Evolutionary conservation across 2,888 invertebrate species (phyloP).

Genomic region (Pachydiplax longipennis): DNA sequence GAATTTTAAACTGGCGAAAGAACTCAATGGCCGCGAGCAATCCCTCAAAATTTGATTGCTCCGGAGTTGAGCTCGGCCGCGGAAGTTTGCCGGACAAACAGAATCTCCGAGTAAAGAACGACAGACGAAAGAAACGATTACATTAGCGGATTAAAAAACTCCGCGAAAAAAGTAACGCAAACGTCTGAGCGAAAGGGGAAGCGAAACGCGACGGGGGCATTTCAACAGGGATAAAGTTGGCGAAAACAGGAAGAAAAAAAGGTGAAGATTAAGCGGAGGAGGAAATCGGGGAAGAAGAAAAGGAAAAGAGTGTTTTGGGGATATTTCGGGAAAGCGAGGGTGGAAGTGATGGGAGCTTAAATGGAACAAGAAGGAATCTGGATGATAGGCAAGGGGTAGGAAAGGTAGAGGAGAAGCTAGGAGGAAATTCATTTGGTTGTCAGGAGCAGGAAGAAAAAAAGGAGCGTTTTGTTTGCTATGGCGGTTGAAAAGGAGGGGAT

Average conservation of each 20-base stretch:
- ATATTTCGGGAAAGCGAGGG: neutral
- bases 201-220: neutral
- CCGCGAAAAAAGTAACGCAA: neutral
- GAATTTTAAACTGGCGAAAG: too few species aligned
- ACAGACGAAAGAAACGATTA: neutral
- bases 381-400: neutral
- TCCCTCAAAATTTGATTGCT: too few species aligned
- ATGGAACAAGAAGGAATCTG: neutral
- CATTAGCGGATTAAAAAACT: neutral
- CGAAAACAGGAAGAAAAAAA: neutral
- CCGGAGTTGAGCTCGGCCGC: too few species aligned
- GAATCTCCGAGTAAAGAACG: neutral
- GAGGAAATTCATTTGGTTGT: constrained; percentile 38
- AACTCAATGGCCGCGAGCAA: too few species aligned
- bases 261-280: neutral
- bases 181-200: neutral
- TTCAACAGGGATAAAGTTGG: neutral
- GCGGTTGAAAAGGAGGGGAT: neutral
- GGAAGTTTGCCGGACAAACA: too few species aligned
- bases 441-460: constrained; percentile 19
- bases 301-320: neutral
- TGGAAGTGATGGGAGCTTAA: neutral
- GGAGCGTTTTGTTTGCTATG: neutral
- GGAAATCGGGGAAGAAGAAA: neutral
- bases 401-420: neutral